Conservation (phyloP, 1,140 invertebrate genomes). For the Ceratitis capitata region DNA sequence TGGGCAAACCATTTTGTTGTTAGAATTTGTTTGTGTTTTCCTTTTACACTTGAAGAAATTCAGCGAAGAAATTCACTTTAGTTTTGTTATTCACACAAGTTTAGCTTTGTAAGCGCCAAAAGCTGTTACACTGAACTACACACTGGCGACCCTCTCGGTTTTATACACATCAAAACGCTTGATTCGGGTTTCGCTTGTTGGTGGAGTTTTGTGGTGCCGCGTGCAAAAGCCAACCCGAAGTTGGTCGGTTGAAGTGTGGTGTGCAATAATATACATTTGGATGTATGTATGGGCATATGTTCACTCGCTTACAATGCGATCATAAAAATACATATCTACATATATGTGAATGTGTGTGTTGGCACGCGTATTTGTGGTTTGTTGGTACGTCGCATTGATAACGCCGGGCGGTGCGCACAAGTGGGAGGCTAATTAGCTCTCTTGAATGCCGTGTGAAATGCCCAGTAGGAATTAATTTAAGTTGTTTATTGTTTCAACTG, state of each 20-base stretch:
- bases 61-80: neutral
- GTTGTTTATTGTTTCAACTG: too few species aligned
- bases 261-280: neutral
- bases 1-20: conserved; percentile 33
- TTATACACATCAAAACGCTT: conserved; percentile 26
- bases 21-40: neutral
- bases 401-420: neutral
- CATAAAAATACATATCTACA: too few species aligned
- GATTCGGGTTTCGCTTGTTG: neutral
- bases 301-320: too few species aligned
- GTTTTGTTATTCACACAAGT: neutral
- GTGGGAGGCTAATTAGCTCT: neutral
- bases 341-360: too few species aligned
- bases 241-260: conserved; percentile 2
- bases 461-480: conserved; percentile 8
- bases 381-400: neutral
- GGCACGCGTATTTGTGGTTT: neutral
- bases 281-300: neutral
- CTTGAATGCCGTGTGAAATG: neutral
- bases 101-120: conserved; percentile 20
- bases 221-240: conserved; percentile 21
- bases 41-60: neutral
- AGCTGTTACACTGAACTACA: conserved; percentile 4
- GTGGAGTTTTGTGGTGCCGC: neutral
- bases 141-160: conserved; percentile 5